These are phyloP conservation scores for Opisthograptis luteolata DNA, from an alignment of 2,888 invertebrate genomes.

Conservation along the genomic window DNA sequence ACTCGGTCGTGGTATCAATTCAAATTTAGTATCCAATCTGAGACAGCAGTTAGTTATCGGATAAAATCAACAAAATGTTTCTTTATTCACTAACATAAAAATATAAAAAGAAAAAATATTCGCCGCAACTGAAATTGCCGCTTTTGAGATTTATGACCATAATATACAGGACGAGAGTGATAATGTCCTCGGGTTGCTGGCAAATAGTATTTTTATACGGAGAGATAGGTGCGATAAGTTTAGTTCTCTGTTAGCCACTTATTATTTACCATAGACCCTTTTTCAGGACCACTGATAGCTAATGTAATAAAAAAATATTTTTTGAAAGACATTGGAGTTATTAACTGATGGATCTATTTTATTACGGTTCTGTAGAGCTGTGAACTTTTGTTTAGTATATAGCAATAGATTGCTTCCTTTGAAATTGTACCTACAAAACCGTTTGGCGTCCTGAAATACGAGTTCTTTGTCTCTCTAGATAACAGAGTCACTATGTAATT, in stretches of 20 bases:
- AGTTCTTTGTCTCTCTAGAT: too few relatives aligned
- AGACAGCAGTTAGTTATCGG: constrained; percentile 14
- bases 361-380: too few relatives aligned
- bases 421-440: too few relatives aligned
- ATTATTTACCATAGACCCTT: background rate
- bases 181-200: constrained; percentile 55
- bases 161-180: constrained; percentile 64
- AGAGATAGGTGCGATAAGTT: constrained; percentile 46
- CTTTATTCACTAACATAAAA: constrained; percentile 28
- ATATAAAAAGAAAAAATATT: constrained; percentile 26
- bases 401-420: too few relatives aligned
- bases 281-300: background rate
- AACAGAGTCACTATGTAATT: too few relatives aligned
- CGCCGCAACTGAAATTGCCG: constrained; percentile 38
- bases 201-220: constrained; percentile 71
- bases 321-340: too few relatives aligned
- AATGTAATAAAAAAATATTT: background rate
- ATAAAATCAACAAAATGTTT: constrained; percentile 20
- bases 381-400: too few relatives aligned
- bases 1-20: too few relatives aligned
- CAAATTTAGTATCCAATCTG: background rate
- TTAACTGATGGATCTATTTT: too few relatives aligned
- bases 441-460: too few relatives aligned
- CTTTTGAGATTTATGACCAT: constrained; percentile 59
- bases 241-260: background rate